phyloP scores from a whole-genome alignment of 2,888 invertebrate species.

The Philereme transversata region DNA sequence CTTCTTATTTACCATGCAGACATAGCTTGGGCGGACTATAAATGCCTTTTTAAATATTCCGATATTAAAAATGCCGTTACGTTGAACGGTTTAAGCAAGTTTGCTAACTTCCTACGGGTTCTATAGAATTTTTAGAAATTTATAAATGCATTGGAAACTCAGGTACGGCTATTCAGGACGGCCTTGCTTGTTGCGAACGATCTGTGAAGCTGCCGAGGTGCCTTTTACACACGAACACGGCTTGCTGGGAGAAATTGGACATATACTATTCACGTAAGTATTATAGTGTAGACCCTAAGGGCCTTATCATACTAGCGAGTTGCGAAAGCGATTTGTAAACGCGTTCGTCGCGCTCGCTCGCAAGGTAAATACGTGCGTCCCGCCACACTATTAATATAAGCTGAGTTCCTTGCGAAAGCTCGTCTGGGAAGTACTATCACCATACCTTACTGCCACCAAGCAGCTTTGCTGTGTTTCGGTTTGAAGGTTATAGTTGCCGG shows the following conservation, averaged over 20 bases:
- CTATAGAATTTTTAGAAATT: slow-evolving; percentile 49
- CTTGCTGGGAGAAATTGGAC: slow-evolving; percentile 89
- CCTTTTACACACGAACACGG: slow-evolving; percentile 88
- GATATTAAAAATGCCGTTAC: slow-evolving; percentile 19
- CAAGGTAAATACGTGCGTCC: too few species aligned
- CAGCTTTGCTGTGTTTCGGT: too few species aligned
- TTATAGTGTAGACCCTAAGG: not conserved
- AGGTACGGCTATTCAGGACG: slow-evolving; percentile 87
- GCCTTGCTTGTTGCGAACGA: slow-evolving; percentile 88
- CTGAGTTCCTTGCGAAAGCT: too few species aligned
- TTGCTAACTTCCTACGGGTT: slow-evolving; percentile 29
- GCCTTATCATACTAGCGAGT: too few species aligned
- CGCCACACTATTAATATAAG: too few species aligned
- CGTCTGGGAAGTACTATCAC: too few species aligned
- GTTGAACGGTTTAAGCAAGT: slow-evolving; percentile 20
- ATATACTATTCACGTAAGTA: slow-evolving; percentile 90
- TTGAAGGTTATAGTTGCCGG: too few species aligned
- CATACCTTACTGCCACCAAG: too few species aligned
- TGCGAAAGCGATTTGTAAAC: too few species aligned
- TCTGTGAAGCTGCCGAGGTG: slow-evolving; percentile 89
- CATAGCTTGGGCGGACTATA: too few species aligned
- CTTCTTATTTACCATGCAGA: too few species aligned
- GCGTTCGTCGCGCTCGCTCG: too few species aligned
- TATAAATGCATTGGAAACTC: slow-evolving; percentile 51
- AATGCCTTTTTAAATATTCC: slow-evolving; percentile 4